These are phyloP conservation scores for Akabosia matsudoensis DNA, from an alignment of 1,140 invertebrate species.

Conservation along the genomic window DNA sequence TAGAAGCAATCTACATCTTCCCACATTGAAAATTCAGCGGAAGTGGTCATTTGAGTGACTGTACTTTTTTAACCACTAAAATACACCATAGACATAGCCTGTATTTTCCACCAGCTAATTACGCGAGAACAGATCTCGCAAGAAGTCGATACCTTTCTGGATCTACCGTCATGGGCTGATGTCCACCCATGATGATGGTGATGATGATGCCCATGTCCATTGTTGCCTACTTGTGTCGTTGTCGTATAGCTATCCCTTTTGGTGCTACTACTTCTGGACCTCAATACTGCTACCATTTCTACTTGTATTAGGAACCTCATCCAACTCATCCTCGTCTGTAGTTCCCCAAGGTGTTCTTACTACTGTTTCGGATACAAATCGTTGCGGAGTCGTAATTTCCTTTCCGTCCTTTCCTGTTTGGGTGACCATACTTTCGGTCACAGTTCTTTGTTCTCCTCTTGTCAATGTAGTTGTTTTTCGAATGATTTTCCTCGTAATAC, in stretches of 20 bases:
- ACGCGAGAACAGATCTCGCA: too few species aligned
- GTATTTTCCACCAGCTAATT: too few species aligned
- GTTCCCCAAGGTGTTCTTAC: slow-evolving; percentile 47
- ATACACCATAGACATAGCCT: too few species aligned
- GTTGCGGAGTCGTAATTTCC: slow-evolving; percentile 29
- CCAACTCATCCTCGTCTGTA: slow-evolving; percentile 47
- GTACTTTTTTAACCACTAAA: too few species aligned
- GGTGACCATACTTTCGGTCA: slow-evolving; percentile 65
- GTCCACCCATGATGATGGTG: neutral
- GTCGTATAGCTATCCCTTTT: slow-evolving; percentile 2
- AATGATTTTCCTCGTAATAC: slow-evolving; percentile 80
- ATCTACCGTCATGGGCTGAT: neutral
- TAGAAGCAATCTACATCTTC: too few species aligned
- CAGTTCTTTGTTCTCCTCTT: slow-evolving; percentile 74
- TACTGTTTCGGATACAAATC: slow-evolving; percentile 43
- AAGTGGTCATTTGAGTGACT: too few species aligned
- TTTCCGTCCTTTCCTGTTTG: slow-evolving; percentile 47
- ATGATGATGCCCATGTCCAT: slow-evolving; percentile 2
- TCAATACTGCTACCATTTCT: neutral
- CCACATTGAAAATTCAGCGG: too few species aligned
- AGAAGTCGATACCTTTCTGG: neutral
- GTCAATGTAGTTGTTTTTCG: slow-evolving; percentile 86
- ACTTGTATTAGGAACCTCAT: slow-evolving; percentile 28
- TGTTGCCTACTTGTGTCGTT: neutral
- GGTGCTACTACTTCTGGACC: neutral